These are phyloP conservation scores for Drymodes brunneopygia DNA, from an alignment of 2,113 vertebrate species.

Conservation along the genomic window DNA sequence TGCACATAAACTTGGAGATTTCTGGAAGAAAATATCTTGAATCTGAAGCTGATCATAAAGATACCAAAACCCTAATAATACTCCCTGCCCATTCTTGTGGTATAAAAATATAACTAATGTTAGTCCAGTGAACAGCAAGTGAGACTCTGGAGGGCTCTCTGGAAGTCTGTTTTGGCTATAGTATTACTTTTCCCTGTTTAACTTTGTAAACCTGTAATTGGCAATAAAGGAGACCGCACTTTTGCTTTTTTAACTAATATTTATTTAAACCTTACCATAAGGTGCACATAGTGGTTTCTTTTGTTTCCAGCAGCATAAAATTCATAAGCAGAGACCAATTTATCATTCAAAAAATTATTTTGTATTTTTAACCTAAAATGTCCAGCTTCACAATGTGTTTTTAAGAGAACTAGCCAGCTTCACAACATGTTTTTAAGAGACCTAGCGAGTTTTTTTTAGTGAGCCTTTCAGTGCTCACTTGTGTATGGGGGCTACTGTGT, in stretches of 20 bases:
- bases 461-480: background rate
- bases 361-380: conserved; percentile 39
- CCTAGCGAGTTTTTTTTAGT: background rate
- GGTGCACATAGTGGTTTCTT: conserved; percentile 51
- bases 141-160: conserved; percentile 38
- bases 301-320: conserved; percentile 59
- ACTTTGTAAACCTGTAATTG: conserved; percentile 66
- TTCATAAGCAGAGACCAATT: conserved; percentile 42
- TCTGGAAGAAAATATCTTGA: conserved; percentile 32
- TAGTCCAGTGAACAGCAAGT: conserved; percentile 38
- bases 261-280: conserved; percentile 69
- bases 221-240: conserved; percentile 66
- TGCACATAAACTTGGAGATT: background rate
- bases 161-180: conserved; percentile 50
- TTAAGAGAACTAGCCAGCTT: background rate
- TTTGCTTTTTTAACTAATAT: conserved; percentile 62
- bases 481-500: background rate
- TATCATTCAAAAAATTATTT: conserved; percentile 46
- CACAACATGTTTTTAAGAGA: background rate
- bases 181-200: conserved; percentile 41
- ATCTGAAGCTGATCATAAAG: conserved; percentile 44
- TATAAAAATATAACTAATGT: conserved; percentile 51
- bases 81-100: conserved; percentile 34
- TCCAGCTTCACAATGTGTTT: background rate
- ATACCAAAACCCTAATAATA: conserved; percentile 34